Base-by-base conservation (phyloP, 35 echinoderm and acorn worm genomes). In the Stichopus chloronotus region DNA sequence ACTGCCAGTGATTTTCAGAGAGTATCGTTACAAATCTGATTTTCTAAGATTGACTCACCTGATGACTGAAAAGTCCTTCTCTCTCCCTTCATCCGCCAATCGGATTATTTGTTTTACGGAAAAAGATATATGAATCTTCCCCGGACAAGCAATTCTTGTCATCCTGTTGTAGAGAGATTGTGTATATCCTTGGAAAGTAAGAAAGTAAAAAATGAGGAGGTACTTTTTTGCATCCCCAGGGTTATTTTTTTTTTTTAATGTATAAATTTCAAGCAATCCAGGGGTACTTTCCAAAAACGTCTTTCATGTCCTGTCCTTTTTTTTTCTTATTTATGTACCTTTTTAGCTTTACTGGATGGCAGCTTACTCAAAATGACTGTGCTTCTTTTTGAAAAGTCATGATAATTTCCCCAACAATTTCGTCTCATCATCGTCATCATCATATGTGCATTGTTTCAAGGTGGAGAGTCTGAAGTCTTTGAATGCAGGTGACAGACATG, bases 21-120 rank as follows among this genome's bases (percentile, higher is more conserved):
- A 55, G 17, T 52, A 43, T 43, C 17, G 30, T 11, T 5, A 12
- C 43, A 83, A 56, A 83, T 83, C 80, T 13, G 80, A 83, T 83
- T 56, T 55, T 56, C 17, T 7, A 83, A 81, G 80, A 83, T 16
- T 83, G 80, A 83, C 80, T 14, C 80, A 83, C 80, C 80, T 83
- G 80, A 83, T n/a, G 11, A 11, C 61, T 19, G 9, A 43, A 43
- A 65, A 7, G 61, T 16, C 19, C 19, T 65, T 65, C 19, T 65
- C 61, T 65, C 61, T 65, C 61, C 19, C 19, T 65, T 65, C 11
- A 11, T 65, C 19, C 61, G 19, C 61, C 61, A 19, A 65, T 65
- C 61, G 11, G 61, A 65, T 65, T 65, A 65, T 65, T 14, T 65
- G 11, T 65, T 19, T 65, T 65, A 14, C 9, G 19, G 19, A 17